Base-by-base conservation (phyloP, 30 jellyfish, hydroid and myxozoan genomes). In the Pelagia noctiluca region DNA sequence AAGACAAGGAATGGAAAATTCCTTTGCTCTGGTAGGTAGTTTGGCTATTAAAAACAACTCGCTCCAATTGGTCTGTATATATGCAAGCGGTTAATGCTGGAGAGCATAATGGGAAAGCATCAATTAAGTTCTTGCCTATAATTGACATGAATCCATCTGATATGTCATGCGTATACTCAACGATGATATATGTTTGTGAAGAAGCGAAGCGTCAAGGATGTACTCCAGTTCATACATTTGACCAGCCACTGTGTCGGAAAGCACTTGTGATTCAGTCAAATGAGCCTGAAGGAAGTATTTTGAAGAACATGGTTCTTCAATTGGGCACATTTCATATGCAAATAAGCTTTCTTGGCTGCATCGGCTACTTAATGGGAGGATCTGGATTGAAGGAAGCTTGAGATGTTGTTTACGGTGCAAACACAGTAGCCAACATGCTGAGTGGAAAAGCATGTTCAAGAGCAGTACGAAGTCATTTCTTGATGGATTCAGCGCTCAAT, bases 231-330 rank as follows among this genome's bases (percentile, higher is more conserved):
- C 21, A 60, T n/a, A 78, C 89, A 7, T 65, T 80, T 67, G 91
- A 80, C 68, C 91, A 80, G 73, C 91, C 91, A 1, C 77, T 80
- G 38, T 66, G 85, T 85, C 23, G 73, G 85, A 80, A 80, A 46
- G 84, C 85, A 2, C 18, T 25, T 21, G 50, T 11, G 50, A 65
- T 80, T 10, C 22, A 4, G 1, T 1, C 21, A 0, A 42, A 18
- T 2, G 75, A 64, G 76, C 63, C 86, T 3, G 36, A 11, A 25
- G 49, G 54, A 2, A 78, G 84, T 63, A 32, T 19, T 18, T 33
- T 78, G 16, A 37, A 50, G 16, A 49, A 64, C 60, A 64, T 64
- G 0, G 25, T 47, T 18, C 33, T 80, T 2, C 75, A 37, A 3
- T 66, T 80, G 16, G 85, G 57, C 57, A 42, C 57, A 42, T 42